Conservation (phyloP, 2,888 invertebrate genomes). For the Lamproptera curius region DNA sequence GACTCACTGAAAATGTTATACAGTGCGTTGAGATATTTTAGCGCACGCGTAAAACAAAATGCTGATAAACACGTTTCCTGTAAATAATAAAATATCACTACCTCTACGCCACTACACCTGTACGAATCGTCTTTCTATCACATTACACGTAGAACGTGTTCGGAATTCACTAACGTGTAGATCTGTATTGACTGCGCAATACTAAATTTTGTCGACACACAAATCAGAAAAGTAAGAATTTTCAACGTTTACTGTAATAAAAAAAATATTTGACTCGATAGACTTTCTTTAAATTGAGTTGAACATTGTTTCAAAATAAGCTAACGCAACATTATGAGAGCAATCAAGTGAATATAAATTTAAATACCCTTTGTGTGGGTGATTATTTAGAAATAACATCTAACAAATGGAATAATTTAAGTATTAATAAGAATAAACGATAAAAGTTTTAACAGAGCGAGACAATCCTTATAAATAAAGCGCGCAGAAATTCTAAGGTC, state of each 20-base stretch:
- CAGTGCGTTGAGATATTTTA: no score
- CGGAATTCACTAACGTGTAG: constrained; percentile 3
- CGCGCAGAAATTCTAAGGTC: not conserved
- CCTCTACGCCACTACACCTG: not conserved
- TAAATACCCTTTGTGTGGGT: no score
- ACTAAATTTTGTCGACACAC: not conserved
- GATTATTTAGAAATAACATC: no score
- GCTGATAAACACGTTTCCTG: constrained; percentile 5
- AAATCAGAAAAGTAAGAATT: no score
- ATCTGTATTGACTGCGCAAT: not conserved
- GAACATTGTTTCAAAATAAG: no score
- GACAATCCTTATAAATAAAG: not conserved
- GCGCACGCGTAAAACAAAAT: no score
- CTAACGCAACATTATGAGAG: no score
- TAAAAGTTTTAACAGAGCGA: not conserved
- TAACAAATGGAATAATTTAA: not conserved
- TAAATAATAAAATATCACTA: constrained; percentile 17
- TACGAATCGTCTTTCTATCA: constrained; percentile 1
- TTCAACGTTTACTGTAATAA: no score
- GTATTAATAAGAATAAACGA: not conserved
- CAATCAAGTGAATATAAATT: no score
- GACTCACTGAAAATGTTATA: no score
- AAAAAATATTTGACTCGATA: no score
- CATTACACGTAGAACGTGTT: constrained; percentile 7
- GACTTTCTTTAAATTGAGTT: no score